phyloP scores from a whole-genome alignment of 92 coral and sea anemone species.

The Epizoanthus illoricatus region DNA sequence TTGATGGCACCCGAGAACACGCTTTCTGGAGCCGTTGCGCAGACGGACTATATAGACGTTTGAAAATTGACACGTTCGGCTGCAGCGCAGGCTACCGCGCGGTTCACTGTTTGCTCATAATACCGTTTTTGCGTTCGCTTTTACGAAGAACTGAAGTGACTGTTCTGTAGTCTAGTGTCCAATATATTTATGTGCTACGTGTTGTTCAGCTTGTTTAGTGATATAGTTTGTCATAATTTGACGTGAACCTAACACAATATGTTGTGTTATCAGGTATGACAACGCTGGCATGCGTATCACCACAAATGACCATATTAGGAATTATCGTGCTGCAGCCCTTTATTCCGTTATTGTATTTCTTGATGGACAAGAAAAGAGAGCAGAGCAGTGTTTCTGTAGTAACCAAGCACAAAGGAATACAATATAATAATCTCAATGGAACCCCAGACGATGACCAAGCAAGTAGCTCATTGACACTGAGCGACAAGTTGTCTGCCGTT shows the following conservation, averaged over 20 bases:
- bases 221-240: background rate
- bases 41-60: no score
- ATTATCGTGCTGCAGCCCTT: constrained; percentile 50
- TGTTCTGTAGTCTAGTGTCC: no score
- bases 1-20: no score
- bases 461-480: constrained; percentile 34
- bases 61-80: no score
- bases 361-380: constrained; percentile 43
- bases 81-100: no score
- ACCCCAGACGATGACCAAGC: constrained; percentile 20
- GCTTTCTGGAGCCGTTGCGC: no score
- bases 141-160: no score
- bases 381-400: background rate
- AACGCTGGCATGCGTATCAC: constrained; percentile 60
- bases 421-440: constrained; percentile 40
- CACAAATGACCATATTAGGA: constrained; percentile 61
- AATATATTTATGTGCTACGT: background rate
- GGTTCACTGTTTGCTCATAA: no score
- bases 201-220: background rate
- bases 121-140: no score
- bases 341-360: constrained; percentile 47
- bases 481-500: constrained; percentile 47
- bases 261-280: constrained; percentile 58
- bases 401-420: constrained; percentile 25
- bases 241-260: background rate